A percentile compares a stretch with the other conserved stretches of the same genome.
Evolutionary conservation across 2,113 vertebrate genomes (phyloP).

Genomic region (Dryoscopus gambensis): DNA sequence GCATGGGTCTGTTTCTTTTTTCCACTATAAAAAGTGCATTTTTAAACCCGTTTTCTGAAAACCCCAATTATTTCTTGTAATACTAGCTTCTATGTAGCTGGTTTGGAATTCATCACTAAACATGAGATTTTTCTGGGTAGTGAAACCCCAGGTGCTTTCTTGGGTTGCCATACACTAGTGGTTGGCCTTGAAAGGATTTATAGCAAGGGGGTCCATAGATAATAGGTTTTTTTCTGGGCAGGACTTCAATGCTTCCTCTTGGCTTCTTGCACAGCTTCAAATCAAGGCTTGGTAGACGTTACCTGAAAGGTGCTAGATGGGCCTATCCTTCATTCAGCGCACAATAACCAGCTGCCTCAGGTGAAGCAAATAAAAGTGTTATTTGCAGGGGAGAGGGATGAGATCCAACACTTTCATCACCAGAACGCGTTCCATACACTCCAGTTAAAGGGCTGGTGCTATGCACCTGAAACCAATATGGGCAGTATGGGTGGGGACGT

Average conservation of each 20-base stretch:
- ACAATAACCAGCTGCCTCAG: background rate
- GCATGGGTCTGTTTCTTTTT: background rate
- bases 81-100: rapidly evolving
- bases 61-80: rapidly evolving
- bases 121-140: background rate
- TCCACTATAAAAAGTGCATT: rapidly evolving
- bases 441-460: background rate
- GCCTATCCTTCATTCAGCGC: background rate
- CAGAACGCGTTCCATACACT: rapidly evolving
- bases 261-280: rapidly evolving
- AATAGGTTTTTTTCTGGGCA: background rate
- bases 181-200: too few species aligned
- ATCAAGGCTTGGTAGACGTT: rapidly evolving
- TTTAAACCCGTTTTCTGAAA: background rate
- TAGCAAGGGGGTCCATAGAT: too few species aligned
- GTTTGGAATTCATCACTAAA: background rate
- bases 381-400: too few species aligned
- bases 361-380: background rate
- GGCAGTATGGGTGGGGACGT: rapidly evolving
- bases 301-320: rapidly evolving
- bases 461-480: rapidly evolving
- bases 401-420: background rate
- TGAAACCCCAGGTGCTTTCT: rapidly evolving
- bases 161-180: background rate
- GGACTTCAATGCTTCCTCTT: rapidly evolving